A percentile compares a stretch with the other conserved stretches of the same genome.
phyloP scores from a whole-genome alignment of 2,888 invertebrate genomes.

The Lepidochrysops patricia region DNA sequence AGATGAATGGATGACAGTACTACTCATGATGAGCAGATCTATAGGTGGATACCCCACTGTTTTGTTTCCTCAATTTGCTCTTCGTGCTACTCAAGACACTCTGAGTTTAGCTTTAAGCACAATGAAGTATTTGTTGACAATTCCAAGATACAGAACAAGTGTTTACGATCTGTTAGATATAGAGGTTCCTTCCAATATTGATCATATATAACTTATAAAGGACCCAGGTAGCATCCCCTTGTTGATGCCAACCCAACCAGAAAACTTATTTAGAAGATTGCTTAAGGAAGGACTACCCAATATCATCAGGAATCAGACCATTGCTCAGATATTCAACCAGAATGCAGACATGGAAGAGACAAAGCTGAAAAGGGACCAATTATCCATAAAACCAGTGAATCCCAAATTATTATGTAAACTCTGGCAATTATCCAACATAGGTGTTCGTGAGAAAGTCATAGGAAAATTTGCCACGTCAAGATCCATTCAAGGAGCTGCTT shows the following conservation, averaged over 20 bases:
- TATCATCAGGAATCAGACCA: not conserved
- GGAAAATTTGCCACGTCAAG: not conserved
- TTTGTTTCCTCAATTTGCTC: not conserved
- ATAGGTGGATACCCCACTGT: not conserved
- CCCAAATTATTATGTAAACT: not conserved
- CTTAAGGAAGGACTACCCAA: not conserved
- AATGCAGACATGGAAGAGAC: not conserved
- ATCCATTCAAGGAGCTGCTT: not conserved
- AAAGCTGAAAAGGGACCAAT: not conserved
- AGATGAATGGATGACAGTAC: not conserved
- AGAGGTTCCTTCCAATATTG: fast-evolving
- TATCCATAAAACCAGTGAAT: not conserved
- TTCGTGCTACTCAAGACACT: not conserved
- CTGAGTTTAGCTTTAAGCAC: not conserved
- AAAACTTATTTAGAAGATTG: not conserved
- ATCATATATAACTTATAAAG: not conserved
- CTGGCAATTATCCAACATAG: not conserved
- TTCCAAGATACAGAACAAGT: fast-evolving
- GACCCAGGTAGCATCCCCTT: not conserved
- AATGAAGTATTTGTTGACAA: not conserved
- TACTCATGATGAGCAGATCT: not conserved
- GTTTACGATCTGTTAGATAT: not conserved
- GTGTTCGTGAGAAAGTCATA: not conserved
- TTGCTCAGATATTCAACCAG: fast-evolving
- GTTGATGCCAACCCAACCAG: not conserved